phyloP scores from a whole-genome alignment of 2,888 invertebrate species.

The Watsonalla binaria region DNA sequence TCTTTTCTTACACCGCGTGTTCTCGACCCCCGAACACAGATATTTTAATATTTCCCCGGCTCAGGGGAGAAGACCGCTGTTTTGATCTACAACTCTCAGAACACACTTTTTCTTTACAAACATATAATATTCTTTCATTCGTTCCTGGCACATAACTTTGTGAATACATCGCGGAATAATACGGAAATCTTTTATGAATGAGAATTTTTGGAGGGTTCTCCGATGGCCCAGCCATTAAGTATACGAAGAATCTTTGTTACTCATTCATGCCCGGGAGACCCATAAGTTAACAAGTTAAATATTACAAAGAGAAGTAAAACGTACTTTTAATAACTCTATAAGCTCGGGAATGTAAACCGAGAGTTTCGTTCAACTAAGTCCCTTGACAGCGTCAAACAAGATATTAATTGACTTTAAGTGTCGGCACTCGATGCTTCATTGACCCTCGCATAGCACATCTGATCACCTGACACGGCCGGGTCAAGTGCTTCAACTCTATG shows the following conservation, averaged over 20 bases:
- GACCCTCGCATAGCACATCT: constrained; percentile 39
- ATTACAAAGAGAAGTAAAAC: constrained; percentile 54
- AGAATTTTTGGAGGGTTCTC: constrained; percentile 31
- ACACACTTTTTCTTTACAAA: constrained; percentile 51
- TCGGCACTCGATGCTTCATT: constrained; percentile 41
- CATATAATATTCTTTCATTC: constrained; percentile 49
- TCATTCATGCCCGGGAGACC: constrained; percentile 32
- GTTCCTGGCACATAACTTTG: constrained; percentile 49
- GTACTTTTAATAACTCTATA: constrained; percentile 13
- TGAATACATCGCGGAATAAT: constrained; percentile 53
- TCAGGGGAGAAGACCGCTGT: constrained; percentile 56
- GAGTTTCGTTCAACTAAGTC: constrained; percentile 13
- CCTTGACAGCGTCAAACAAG: constrained; percentile 19
- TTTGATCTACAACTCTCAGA: constrained; percentile 63
- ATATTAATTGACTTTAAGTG: constrained; percentile 30
- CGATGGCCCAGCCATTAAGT: constrained; percentile 27
- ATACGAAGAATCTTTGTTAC: constrained; percentile 35
- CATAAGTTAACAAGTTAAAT: constrained; percentile 29
- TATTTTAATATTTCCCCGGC: constrained; percentile 65
- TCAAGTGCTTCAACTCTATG: constrained; percentile 65
- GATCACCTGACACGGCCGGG: constrained; percentile 40
- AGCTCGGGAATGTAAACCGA: neutral
- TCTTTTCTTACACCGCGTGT: constrained; percentile 68
- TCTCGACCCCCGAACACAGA: constrained; percentile 52
- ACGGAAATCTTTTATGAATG: constrained; percentile 54